These are phyloP conservation scores for Gracilinanus agilis DNA, from an alignment of 2,113 vertebrate genomes.

Conservation along the genomic window DNA sequence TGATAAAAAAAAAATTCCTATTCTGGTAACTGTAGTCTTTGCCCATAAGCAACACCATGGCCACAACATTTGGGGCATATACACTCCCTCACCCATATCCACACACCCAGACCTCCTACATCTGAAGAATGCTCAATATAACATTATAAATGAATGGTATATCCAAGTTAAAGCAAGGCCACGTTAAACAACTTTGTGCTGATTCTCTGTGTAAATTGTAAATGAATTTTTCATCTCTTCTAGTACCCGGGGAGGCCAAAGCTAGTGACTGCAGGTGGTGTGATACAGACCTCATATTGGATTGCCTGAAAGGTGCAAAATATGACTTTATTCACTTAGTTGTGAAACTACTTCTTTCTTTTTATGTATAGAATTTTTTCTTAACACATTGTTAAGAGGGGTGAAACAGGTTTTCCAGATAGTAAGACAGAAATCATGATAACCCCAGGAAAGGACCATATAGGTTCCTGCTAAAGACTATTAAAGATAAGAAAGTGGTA, in stretches of 20 bases:
- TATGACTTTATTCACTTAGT: slow-evolving; percentile 51
- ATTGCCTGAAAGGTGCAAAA: slow-evolving; percentile 14
- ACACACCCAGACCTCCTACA: background rate
- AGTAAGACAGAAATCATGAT: slow-evolving; percentile 27
- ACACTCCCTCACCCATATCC: background rate
- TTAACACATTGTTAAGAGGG: slow-evolving; percentile 33
- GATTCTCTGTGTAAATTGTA: background rate
- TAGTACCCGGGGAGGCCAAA: background rate
- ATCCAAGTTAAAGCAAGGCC: background rate
- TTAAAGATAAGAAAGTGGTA: background rate
- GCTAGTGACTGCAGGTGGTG: background rate
- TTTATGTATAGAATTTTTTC: slow-evolving; percentile 34
- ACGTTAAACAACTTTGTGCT: background rate
- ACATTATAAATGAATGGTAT: background rate
- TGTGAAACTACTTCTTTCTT: slow-evolving; percentile 19
- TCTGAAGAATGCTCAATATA: background rate
- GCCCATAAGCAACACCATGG: background rate
- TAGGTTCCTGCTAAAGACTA: slow-evolving; percentile 8
- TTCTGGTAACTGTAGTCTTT: background rate
- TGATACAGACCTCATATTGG: slow-evolving; percentile 14
- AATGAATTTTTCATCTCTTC: background rate
- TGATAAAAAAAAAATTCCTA: background rate
- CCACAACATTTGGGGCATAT: background rate
- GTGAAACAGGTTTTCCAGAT: slow-evolving; percentile 40
- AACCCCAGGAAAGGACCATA: background rate